Evolutionary conservation across 2,888 invertebrate species (phyloP).

Genomic region (Eristalinus aeneus): DNA sequence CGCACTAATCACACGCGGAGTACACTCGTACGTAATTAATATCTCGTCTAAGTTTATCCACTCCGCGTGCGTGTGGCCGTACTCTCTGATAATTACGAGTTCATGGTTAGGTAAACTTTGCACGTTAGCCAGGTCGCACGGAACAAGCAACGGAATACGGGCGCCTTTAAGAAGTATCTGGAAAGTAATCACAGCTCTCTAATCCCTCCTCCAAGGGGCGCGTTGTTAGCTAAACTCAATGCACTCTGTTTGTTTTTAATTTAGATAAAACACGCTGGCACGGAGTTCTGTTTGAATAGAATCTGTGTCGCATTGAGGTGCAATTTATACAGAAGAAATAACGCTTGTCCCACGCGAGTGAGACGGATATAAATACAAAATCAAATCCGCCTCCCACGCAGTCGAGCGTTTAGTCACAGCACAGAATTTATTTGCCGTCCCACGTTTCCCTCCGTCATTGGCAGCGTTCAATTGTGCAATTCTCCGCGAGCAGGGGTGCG

Average conservation of each 20-base stretch:
- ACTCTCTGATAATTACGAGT: not conserved
- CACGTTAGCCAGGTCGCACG: not conserved
- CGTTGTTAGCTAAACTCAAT: conserved; percentile 40
- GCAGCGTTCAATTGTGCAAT: not conserved
- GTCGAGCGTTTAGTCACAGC: not conserved
- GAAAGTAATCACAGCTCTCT: not conserved
- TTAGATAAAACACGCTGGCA: conserved; percentile 18
- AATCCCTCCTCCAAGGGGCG: not conserved
- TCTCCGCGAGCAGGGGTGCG: not conserved
- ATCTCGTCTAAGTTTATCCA: not conserved
- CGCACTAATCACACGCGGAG: not conserved
- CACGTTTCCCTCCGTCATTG: not conserved
- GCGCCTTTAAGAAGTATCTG: not conserved
- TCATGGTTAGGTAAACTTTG: not conserved
- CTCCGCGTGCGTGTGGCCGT: not conserved
- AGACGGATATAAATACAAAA: not conserved
- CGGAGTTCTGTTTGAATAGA: not conserved
- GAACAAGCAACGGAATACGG: not conserved
- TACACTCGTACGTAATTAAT: not conserved
- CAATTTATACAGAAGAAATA: not conserved
- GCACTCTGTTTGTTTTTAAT: conserved; percentile 62
- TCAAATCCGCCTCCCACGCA: not conserved
- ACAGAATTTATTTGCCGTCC: not conserved
- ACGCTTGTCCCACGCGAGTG: not conserved
- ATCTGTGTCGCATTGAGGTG: not conserved